Evolutionary conservation across 2,888 invertebrate species (phyloP).

Genomic region (Caenorhabditis sp.): DNA sequence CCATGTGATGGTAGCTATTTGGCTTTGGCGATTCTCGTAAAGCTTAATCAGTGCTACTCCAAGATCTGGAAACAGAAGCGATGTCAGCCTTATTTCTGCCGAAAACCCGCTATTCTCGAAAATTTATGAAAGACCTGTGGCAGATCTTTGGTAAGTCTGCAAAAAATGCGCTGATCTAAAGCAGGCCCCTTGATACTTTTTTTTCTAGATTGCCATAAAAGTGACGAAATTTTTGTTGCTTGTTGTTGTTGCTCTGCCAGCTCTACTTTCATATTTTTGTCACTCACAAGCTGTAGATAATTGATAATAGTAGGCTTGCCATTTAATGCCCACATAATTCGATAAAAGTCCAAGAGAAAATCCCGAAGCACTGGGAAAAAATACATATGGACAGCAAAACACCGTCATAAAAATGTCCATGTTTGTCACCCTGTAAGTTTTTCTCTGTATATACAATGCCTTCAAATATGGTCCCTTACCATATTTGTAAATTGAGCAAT

Average conservation of each 20-base stretch:
- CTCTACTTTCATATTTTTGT: not conserved
- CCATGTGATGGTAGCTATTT: slow-evolving; percentile 20
- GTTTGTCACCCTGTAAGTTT: slow-evolving; percentile 2
- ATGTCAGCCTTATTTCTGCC: not conserved
- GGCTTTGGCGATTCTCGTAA: slow-evolving; percentile 31
- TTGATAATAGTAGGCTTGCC: slow-evolving; percentile 14
- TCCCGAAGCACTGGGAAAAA: slow-evolving; percentile 26
- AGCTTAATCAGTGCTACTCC: slow-evolving; percentile 14
- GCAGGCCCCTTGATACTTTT: too few relatives aligned
- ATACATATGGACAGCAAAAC: slow-evolving; percentile 7
- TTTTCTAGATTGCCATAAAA: too few relatives aligned
- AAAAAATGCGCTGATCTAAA: too few relatives aligned
- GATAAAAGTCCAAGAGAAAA: slow-evolving; percentile 8
- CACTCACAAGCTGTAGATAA: slow-evolving; percentile 21
- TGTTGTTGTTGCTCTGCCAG: too few relatives aligned
- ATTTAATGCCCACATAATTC: slow-evolving; percentile 6
- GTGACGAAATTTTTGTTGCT: too few relatives aligned
- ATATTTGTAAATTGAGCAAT: slow-evolving; percentile 15
- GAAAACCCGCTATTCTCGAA: too few relatives aligned
- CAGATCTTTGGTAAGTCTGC: too few relatives aligned
- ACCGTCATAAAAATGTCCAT: slow-evolving; percentile 22
- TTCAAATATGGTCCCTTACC: not conserved
- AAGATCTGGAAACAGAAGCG: not conserved
- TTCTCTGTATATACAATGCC: too few relatives aligned
- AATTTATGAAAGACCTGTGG: too few relatives aligned